Conservation (phyloP, 2,797 vertebrate genomes). For the Selene dorsalis region DNA sequence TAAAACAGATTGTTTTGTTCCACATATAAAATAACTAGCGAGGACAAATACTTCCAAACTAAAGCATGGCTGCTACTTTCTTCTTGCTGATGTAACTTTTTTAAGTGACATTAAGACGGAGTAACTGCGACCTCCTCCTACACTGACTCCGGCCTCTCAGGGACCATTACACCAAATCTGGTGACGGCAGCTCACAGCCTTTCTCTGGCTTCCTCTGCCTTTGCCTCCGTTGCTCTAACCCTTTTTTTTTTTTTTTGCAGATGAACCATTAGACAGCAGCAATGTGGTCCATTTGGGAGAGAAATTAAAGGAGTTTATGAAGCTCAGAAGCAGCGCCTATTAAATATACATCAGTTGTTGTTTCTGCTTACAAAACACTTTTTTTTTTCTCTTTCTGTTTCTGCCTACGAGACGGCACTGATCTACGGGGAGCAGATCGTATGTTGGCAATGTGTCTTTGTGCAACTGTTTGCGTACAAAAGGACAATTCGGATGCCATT, state of each 20-base stretch:
- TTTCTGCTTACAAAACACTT: conserved; percentile 35
- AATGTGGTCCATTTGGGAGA: conserved; percentile 34
- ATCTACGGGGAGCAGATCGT: conserved; percentile 29
- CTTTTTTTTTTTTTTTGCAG: not conserved
- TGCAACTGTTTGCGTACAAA: conserved; percentile 34
- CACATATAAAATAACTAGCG: not conserved
- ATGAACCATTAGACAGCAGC: conserved; percentile 15
- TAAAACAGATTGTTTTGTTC: too few relatives aligned
- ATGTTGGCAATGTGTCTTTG: conserved; percentile 18
- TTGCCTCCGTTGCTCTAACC: not conserved
- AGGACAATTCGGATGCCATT: conserved; percentile 22
- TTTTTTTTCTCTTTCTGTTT: conserved; percentile 5
- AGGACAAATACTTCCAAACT: conserved; percentile 13
- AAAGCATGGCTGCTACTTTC: not conserved
- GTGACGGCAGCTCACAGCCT: conserved; percentile 21
- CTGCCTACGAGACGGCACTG: conserved; percentile 26
- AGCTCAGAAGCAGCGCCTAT: conserved; percentile 19
- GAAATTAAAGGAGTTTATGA: conserved; percentile 43
- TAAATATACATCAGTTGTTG: conserved; percentile 34
- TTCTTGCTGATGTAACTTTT: conserved; percentile 11
- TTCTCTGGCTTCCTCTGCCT: too few relatives aligned
- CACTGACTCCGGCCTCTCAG: conserved; percentile 25
- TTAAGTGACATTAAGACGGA: conserved; percentile 29
- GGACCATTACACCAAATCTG: conserved; percentile 39
- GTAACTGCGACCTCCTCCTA: conserved; percentile 23